Evolutionary conservation across 2,113 vertebrate genomes (phyloP).

Genomic region (Sturnira hondurensis): DNA sequence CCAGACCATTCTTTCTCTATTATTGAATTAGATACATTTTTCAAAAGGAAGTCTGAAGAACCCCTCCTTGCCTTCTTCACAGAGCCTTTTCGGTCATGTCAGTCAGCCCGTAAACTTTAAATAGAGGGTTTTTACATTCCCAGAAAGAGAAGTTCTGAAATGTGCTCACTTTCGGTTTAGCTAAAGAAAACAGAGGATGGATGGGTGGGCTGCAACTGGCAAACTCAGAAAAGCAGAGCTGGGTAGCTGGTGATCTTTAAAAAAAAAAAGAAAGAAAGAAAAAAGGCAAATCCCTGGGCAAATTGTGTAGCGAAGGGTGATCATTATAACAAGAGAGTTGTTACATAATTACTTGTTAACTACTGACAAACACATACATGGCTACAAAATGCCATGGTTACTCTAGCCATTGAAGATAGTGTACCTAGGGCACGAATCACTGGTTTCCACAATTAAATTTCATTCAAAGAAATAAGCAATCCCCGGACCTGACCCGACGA

Average conservation of each 20-base stretch:
- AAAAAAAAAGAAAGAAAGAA: background rate
- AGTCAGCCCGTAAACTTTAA: constrained; percentile 29
- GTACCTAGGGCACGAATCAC: background rate
- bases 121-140: background rate
- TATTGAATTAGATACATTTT: background rate
- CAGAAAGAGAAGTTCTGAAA: background rate
- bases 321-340: constrained; percentile 51
- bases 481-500: background rate
- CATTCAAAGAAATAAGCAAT: constrained; percentile 44
- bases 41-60: background rate
- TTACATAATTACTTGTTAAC: constrained; percentile 75
- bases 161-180: background rate
- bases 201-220: background rate
- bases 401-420: background rate
- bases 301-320: constrained; percentile 52
- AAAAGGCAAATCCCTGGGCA: constrained; percentile 61
- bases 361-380: constrained; percentile 44
- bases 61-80: background rate
- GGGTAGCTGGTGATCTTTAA: constrained; percentile 61
- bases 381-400: constrained; percentile 54
- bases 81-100: background rate
- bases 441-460: constrained; percentile 48
- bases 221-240: constrained; percentile 12
- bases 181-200: background rate
- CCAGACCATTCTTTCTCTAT: background rate